A percentile compares a stretch with the other conserved stretches of the same genome.
phyloP scores from a whole-genome alignment of 2,797 vertebrate species.

The Pangasius krempfi region DNA sequence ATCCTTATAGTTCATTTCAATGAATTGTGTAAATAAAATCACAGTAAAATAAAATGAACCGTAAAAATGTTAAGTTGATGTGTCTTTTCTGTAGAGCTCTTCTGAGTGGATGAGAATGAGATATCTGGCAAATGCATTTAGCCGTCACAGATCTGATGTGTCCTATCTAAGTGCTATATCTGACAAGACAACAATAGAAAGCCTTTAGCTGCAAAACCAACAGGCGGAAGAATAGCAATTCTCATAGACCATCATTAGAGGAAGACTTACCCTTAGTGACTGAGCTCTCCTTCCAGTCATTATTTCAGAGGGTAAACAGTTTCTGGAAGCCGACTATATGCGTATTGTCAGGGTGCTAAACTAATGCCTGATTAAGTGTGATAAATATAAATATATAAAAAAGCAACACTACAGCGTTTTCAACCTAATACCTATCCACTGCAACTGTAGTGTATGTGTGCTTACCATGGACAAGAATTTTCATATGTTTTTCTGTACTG shows the following conservation, averaged over 20 bases:
- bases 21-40: neutral
- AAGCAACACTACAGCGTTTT: neutral
- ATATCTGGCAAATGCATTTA: conserved; percentile 27
- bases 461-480: neutral
- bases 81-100: neutral
- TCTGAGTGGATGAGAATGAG: conserved; percentile 12
- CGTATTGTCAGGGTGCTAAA: neutral
- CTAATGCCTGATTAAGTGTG: neutral
- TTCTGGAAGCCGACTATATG: neutral
- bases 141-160: conserved; percentile 12
- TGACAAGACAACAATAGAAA: conserved; percentile 39
- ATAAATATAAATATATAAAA: neutral
- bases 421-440: too few species aligned
- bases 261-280: conserved; percentile 22
- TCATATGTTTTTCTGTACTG: neutral
- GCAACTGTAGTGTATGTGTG: neutral
- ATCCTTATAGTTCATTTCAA: neutral
- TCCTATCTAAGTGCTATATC: conserved; percentile 25
- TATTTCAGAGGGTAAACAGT: neutral
- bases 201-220: conserved; percentile 23
- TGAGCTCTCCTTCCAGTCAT: neutral
- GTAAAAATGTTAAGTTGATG: neutral
- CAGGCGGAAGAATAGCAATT: conserved; percentile 27
- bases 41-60: neutral
- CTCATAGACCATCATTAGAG: conserved; percentile 38